Evolutionary conservation across 2,888 invertebrate genomes (phyloP), one percentile per base, ranked within the genome.

Genomic region (Trachelus tabidus): DNA sequence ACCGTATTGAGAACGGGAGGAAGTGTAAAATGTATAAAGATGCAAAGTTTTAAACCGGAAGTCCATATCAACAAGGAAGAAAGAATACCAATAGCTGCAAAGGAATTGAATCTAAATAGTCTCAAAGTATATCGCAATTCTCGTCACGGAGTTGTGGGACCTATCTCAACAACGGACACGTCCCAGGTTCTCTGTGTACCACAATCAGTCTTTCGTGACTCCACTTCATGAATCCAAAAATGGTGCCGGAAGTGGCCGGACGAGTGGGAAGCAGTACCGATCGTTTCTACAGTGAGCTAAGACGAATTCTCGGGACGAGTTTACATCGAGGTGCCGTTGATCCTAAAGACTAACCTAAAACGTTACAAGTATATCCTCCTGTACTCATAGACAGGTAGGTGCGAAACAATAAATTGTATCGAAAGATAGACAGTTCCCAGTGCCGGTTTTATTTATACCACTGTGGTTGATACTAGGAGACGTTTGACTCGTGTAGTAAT

Each of bases 271-370:
- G 33, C 71, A 31, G 33, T 12, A 15, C 71, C 31, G 71, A 71
- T 71, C 71, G 9, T 71, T 34, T 71, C 3, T 23, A 56, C 56
- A 23, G 9, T 23, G 31, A 23, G 15, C 31, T 6, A 71, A 34
- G 23, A 31, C 71, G 33, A 34, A 78, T 71, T 34, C 75, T 77
- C 56, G 75, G 69, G 75, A 81, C 76, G 75, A 83, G 83, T 83
- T 83, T 82, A 85, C 12, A 35, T 35, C 3, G 35, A 12, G 35
- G 35, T 35, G 12, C 3, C 12, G 35, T 35, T 35, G 12, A 35
- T 35, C 12, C 35, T 35, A 35, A 35, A 23, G 1, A 23, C 56
- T 9, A 15, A 56, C 23, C 2, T 56, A 56, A 23, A 56, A 23
- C 9, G 56, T 23, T 56, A 23, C 23, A 56, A 56, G 9, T 23